Base-by-base conservation (phyloP, 2,888 invertebrate species). In the Mylabris sibirica region DNA sequence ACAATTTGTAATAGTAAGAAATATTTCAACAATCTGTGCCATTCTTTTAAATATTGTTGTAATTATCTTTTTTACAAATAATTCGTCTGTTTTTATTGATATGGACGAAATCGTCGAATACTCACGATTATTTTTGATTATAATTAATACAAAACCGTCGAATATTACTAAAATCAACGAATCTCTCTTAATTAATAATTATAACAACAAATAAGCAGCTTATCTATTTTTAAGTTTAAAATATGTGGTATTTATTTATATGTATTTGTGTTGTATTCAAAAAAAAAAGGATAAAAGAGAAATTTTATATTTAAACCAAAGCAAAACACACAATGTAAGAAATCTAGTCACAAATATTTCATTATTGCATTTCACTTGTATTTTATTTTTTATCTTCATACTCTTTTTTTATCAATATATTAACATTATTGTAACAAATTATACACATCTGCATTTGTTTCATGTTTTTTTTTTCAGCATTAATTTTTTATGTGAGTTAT, bases 331-430 rank as follows among this genome's bases (percentile, higher is more conserved):
- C 4, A 30, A 30, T 30, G 8, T 30, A 30, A 6, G 14, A 49
- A 49, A 49, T 49, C 49, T 49, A 49, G 49, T 49, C 49, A 49
- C 49, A 49, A 49, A 49, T 49, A 49, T 49, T 49, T 49, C 49
- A 49, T 49, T 17, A 17, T 20, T 49, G 41, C 41, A 41, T 49
- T 20, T 49, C 49, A 49, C 49, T 20, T 8, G 5, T 49, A 49
- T 49, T 49, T 49, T 9, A 9, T 20, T 49, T 20, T 20, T 49
- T 49, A n/a, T n/a, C n/a, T 30, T 30, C 8, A 30, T 30, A 30
- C 30, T 30, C 8, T 30, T 30, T 49, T 49, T 20, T 49, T n/a
- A 12, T n/a, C 14, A 41, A 41, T 6, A 20, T 6, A 49, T 8
- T 49, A 9, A 49, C 8, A 49, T 41, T n/a, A n/a, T 41, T 49